Base-by-base conservation (phyloP, 1,140 invertebrate genomes). In the Philotrypesis tridentata region DNA sequence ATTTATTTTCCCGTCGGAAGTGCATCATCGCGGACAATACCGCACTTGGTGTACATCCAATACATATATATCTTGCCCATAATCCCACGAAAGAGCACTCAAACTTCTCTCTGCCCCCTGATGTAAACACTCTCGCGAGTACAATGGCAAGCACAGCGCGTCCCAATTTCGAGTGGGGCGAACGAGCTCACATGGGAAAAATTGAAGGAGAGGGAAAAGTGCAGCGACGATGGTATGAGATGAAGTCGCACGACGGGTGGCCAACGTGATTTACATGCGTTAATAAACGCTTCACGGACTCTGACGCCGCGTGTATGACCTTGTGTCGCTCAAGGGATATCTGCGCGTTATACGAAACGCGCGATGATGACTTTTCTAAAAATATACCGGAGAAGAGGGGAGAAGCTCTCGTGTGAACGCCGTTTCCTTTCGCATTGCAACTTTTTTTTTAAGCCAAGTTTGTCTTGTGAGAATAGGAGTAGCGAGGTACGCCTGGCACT, bases 221-320 rank as follows among this genome's bases (percentile, higher is more conserved):
- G 78, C 63, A 82, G 73, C 8, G 78, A 60, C 43, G 67, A 37
- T 31, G n/a, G n/a, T n/a, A n/a, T n/a, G 31, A 70, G 68, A 77
- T 48, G 37, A 55, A 55, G 48, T 68, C 27, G 11, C 61, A 1
- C 61, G 9, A 65, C 75, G 14, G 33, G 75, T 71, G 74, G 29
- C 75, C 67, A 25, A 25, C 67, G 86, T 88, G 89, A 90, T 90
- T 90, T 90, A 90, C 86, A 87, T 72, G 85, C 86, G 84, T 89
- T 89, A 89, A 89, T 90, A 89, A 89, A 87, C 85, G 87, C 89
- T 89, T n/a, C n/a, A n/a, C 87, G 87, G 11, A 43, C 12, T n/a
- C n/a, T n/a, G 40, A n/a, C 17, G 6, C 14, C 17, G 21, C 1
- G 14, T 17, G 21, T 55, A 55, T 55, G 48, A 55, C 48, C 48